Base-by-base conservation (phyloP, 2,797 vertebrate genomes). In the Karalla daura region DNA sequence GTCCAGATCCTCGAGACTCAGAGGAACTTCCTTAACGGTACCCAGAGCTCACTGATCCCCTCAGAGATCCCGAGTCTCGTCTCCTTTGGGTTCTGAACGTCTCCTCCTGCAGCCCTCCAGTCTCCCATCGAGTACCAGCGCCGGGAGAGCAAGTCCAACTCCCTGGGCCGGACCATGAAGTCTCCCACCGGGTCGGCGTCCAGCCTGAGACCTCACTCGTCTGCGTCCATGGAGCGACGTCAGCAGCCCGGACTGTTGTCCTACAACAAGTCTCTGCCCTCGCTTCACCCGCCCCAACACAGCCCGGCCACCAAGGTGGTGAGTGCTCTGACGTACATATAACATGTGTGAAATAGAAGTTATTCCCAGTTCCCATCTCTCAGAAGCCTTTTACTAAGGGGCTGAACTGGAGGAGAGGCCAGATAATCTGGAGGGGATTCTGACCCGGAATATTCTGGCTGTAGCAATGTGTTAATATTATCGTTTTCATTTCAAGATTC, bases 41-140 rank as follows among this genome's bases (percentile, higher is more conserved):
- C 39, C n/a, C n/a, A n/a, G n/a, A n/a, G n/a, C n/a, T n/a, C n/a
- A n/a, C n/a, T n/a, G n/a, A n/a, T n/a, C n/a, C n/a, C n/a, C n/a
- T n/a, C n/a, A n/a, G n/a, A n/a, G n/a, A n/a, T n/a, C n/a, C n/a
- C n/a, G 5, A 44, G 20, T 52, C 15, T 5, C 17, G 14, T 58
- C 13, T 35, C 7, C 1, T 71, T 20, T 46, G 51, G 61, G 11
- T 66, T 6, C 64, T 62, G 43, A n/a, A n/a, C n/a, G n/a, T n/a
- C n/a, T n/a, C n/a, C n/a, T n/a, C n/a, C n/a, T n/a, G 52, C 20
- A 97, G 96, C 96, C 5, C 87, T 97, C 46, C 96, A 96, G 87
- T 97, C 96, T 3, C 96, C 96, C 0, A 97, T 97, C 50, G 96
- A 97, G 78, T 97, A 97, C 88, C 96, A 97, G 76, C 95, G 95